Conservation (phyloP, 2,797 vertebrate genomes). For the Vespertilio murinus region DNA sequence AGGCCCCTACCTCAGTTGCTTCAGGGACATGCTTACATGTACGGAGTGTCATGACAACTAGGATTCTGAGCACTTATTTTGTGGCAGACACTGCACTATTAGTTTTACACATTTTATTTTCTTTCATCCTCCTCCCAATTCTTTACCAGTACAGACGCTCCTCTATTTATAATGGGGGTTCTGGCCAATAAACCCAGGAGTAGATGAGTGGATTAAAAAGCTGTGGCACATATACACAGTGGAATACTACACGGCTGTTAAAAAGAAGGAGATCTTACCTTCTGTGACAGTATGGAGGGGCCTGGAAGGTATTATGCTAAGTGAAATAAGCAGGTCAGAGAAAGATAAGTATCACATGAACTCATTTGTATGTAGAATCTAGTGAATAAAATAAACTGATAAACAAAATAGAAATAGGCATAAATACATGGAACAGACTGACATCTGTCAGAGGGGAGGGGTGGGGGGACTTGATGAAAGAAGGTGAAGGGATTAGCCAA, state of each 20-base stretch:
- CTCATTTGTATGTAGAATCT: not conserved
- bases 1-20: not conserved
- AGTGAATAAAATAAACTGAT: not conserved
- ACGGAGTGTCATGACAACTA: not conserved
- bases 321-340: not conserved
- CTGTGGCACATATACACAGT: not conserved
- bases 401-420: not conserved
- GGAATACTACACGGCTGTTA: not conserved
- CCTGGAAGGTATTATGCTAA: not conserved
- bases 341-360: not conserved
- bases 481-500: not conserved
- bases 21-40: not conserved
- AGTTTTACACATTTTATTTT: constrained; percentile 7
- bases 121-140: not conserved
- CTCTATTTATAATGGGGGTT: not conserved
- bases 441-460: not conserved
- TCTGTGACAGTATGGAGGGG: not conserved
- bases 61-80: not conserved
- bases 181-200: not conserved
- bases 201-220: not conserved
- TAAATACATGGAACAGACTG: not conserved
- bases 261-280: not conserved
- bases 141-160: not conserved
- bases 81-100: not conserved
- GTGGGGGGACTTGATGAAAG: not conserved